Evolutionary conservation across 2,888 invertebrate genomes (phyloP).

Genomic region (Liposcelis brunnea): DNA sequence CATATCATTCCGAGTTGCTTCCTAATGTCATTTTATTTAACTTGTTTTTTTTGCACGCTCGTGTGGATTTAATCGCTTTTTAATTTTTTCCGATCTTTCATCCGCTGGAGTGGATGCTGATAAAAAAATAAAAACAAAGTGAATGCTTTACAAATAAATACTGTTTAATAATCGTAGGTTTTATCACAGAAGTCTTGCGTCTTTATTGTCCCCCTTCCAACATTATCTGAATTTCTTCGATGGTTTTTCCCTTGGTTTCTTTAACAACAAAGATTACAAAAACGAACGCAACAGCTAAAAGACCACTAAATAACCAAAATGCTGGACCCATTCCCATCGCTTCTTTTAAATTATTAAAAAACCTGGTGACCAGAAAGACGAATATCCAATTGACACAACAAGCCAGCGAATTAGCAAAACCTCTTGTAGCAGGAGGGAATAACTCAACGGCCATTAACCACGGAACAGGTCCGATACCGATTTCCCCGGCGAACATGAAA

Average conservation of each 20-base stretch:
- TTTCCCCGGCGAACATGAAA: neutral
- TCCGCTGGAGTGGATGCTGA: too few relatives aligned
- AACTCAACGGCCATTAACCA: slow-evolving; percentile 75
- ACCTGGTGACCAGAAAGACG: slow-evolving; percentile 60
- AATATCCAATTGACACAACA: slow-evolving; percentile 69
- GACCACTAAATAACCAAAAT: slow-evolving; percentile 55
- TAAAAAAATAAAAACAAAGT: too few relatives aligned
- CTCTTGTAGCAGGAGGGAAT: slow-evolving; percentile 62
- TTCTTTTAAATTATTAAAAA: slow-evolving; percentile 26
- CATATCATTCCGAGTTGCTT: too few relatives aligned
- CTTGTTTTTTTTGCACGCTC: too few relatives aligned
- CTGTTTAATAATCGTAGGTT: too few relatives aligned
- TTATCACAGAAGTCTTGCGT: too few relatives aligned
- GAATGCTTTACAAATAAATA: too few relatives aligned
- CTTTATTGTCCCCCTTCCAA: slow-evolving; percentile 28
- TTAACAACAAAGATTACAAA: slow-evolving; percentile 52
- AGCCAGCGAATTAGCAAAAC: slow-evolving; percentile 56
- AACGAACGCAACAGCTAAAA: slow-evolving; percentile 43
- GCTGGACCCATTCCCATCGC: slow-evolving; percentile 32
- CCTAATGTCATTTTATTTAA: too few relatives aligned
- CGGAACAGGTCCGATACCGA: slow-evolving; percentile 72
- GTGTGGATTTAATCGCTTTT: too few relatives aligned
- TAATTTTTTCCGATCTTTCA: too few relatives aligned
- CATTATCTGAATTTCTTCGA: slow-evolving; percentile 36
- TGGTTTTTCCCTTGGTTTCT: slow-evolving; percentile 32